Conservation (phyloP, 2,888 invertebrate species). For the Conus canariensis region DNA sequence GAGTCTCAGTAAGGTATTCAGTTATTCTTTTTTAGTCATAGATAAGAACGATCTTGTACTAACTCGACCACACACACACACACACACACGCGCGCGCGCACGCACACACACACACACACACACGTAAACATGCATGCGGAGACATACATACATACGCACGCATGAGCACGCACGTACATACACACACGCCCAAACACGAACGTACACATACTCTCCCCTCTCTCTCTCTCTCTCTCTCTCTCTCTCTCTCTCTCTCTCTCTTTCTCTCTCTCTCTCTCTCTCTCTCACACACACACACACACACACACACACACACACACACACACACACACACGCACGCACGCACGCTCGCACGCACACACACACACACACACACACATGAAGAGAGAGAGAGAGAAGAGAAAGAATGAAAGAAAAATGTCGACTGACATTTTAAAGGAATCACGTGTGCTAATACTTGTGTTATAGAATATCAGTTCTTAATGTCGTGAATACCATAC, state of each 20-base stretch:
- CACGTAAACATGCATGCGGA: not conserved
- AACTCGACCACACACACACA: not conserved
- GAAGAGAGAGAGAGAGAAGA: no score
- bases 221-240: not conserved
- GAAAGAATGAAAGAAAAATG: no score
- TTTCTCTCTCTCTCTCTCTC: not conserved
- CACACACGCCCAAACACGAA: not conserved
- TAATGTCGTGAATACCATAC: no score
- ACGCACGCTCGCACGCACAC: not conserved
- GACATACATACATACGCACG: constrained; percentile 35
- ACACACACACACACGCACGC: not conserved
- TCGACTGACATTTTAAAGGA: not conserved
- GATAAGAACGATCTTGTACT: not conserved
- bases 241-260: not conserved
- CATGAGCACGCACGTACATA: constrained; percentile 1
- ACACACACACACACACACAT: constrained; percentile 20
- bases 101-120: constrained; percentile 22
- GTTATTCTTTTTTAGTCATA: not conserved
- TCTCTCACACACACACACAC: not conserved
- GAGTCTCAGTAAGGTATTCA: no score
- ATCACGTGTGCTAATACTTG: not conserved
- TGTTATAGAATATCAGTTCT: no score
- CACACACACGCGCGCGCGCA: not conserved
- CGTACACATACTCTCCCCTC: not conserved
- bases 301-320: constrained; percentile 16